Conservation (phyloP, 2,888 invertebrate species). For the Entomobrya multifasciata region DNA sequence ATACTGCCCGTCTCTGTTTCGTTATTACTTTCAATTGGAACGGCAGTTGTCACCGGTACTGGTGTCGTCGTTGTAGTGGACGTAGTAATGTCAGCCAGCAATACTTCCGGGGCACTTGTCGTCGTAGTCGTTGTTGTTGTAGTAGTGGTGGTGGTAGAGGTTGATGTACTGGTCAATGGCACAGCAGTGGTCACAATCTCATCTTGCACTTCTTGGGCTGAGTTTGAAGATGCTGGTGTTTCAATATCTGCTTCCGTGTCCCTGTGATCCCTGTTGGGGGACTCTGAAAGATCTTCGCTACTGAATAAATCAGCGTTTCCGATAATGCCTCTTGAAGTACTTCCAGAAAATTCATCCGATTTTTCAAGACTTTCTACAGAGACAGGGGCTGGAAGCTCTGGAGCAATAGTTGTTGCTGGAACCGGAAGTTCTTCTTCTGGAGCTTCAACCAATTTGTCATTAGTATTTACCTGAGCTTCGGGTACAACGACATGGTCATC, state of each 20-base stretch:
- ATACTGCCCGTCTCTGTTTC: not conserved
- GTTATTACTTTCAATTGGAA: not conserved
- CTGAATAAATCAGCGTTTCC: not conserved
- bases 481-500: slow-evolving; percentile 11
- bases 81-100: not conserved
- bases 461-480: slow-evolving; percentile 10
- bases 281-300: slow-evolving; percentile 10
- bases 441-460: slow-evolving; percentile 46
- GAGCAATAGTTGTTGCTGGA: slow-evolving; percentile 27
- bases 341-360: slow-evolving; percentile 1
- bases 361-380: slow-evolving; percentile 21
- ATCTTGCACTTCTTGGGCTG: not conserved
- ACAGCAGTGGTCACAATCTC: not conserved
- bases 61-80: slow-evolving; percentile 12
- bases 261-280: slow-evolving; percentile 54
- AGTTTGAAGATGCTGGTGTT: slow-evolving; percentile 18
- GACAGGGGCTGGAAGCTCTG: slow-evolving; percentile 10
- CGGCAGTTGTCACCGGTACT: not conserved
- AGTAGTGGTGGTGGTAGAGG: slow-evolving; percentile 15
- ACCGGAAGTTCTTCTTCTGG: slow-evolving; percentile 15
- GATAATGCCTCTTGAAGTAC: slow-evolving; percentile 33
- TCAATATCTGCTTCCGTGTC: slow-evolving; percentile 49
- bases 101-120: not conserved
- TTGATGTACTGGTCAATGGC: not conserved
- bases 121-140: slow-evolving; percentile 9